Base-by-base conservation (phyloP, 2,888 invertebrate species). In the Ischnura elegans region DNA sequence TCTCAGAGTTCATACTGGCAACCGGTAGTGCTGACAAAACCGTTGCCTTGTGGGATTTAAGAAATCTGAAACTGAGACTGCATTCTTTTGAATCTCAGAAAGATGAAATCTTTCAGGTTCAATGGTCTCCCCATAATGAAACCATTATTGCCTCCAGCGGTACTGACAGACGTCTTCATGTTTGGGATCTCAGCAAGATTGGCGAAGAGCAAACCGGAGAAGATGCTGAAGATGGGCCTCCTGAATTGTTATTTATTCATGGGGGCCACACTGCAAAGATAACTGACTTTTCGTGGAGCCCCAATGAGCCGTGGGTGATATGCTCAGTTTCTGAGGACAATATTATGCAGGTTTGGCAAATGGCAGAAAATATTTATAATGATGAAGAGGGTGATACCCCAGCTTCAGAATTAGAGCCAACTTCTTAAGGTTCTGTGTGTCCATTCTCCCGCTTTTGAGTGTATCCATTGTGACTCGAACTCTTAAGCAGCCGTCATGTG, bases 281-380 rank as follows among this genome's bases (percentile, higher is more conserved):
- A 95, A 99, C 99, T 0, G 99, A 99, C 96, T 99, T 99, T 96
- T 99, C 99, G 21, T 99, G 99, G 99, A 99, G 99, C 96, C 99
- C 99, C 93, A 99, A 99, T 95, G 99, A 99, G 96, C 99, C 99
- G 0, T 99, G 99, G 99, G 99, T 99, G 93, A 99, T 99, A 95
- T 99, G 99, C 96, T 99, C 99, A 0, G 99, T 99, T 2, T 99
- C 99, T 0, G 99, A 99, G 96, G 99, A 99, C 96, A 99, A 99
- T 95, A 99, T 99, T 95, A 99, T 99, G 99, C 99, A 99, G 97
- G 99, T 99, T 25, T 99, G 99, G 99, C 99, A 99, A 96, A 99
- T 99, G 99, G 99, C 99, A 0, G 99, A 99, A 96, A 99, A 99
- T 96, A 99, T 99, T 95, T 99, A 99, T 97, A 99, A 99, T 96